Evolutionary conservation across 1,140 invertebrate species (phyloP).

Genomic region (Bactericera cockerelli): DNA sequence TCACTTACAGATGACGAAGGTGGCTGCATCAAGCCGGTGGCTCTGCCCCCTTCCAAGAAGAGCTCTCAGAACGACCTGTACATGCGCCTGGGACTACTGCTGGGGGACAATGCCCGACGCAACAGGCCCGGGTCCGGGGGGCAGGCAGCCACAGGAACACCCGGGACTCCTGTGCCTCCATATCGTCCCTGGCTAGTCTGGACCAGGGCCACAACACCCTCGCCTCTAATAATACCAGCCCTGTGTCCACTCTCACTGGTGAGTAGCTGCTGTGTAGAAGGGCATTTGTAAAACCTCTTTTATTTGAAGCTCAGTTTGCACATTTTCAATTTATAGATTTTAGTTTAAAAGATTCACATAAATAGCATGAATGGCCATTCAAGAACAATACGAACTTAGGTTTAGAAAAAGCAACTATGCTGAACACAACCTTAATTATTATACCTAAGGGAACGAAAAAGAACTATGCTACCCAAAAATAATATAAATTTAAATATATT

Average conservation of each 20-base stretch:
- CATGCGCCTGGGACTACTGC: constrained; percentile 63
- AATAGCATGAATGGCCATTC: too few species aligned
- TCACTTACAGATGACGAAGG: constrained; percentile 49
- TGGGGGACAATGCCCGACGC: constrained; percentile 44
- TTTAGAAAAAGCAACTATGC: too few species aligned
- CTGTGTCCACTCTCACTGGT: constrained; percentile 72
- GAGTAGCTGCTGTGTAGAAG: too few species aligned
- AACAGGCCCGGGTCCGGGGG: constrained; percentile 27
- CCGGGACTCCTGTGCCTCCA: constrained; percentile 28
- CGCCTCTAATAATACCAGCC: constrained; percentile 68
- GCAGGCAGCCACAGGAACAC: constrained; percentile 14
- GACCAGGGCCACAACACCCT: constrained; percentile 46
- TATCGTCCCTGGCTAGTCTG: constrained; percentile 54
- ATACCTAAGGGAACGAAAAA: too few species aligned
- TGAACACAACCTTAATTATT: too few species aligned
- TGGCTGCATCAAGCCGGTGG: constrained; percentile 43
- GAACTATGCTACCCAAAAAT: too few species aligned
- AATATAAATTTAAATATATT: too few species aligned
- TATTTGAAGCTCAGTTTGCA: not conserved
- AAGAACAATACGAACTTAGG: too few species aligned
- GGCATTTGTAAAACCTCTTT: not conserved
- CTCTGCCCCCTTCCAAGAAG: constrained; percentile 29
- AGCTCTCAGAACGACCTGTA: constrained; percentile 61
- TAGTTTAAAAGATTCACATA: too few species aligned
- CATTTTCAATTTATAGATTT: too few species aligned